These are phyloP conservation scores for Manis javanica DNA, from an alignment of 2,797 vertebrate genomes.

Conservation along the genomic window DNA sequence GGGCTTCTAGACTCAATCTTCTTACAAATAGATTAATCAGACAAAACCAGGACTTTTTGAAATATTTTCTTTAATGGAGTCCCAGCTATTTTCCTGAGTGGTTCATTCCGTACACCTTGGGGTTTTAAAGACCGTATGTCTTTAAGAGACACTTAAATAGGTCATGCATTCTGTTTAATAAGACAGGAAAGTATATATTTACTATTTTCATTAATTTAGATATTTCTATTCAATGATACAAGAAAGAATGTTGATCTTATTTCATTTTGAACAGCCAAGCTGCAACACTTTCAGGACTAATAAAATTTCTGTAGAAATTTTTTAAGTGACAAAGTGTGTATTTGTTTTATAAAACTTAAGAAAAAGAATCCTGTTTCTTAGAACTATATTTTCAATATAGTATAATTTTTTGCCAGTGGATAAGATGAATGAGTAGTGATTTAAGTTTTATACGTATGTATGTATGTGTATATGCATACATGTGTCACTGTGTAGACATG, in stretches of 20 bases:
- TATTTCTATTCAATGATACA: not conserved
- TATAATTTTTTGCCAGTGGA: not conserved
- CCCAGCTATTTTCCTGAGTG: not conserved
- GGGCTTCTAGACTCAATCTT: not conserved
- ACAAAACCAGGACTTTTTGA: not conserved
- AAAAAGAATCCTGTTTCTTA: not conserved
- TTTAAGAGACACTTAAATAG: not conserved
- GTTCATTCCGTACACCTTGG: not conserved
- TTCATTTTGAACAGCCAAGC: not conserved
- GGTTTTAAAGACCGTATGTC: not conserved
- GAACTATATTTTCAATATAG: not conserved
- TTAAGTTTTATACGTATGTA: not conserved
- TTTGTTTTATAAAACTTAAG: slow-evolving; percentile 20
- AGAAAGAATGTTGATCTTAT: not conserved
- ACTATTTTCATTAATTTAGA: not conserved
- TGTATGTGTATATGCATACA: not conserved
- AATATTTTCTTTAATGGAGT: not conserved
- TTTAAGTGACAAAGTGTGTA: slow-evolving; percentile 26
- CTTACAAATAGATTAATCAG: not conserved
- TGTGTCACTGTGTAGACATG: not conserved
- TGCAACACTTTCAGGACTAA: slow-evolving; percentile 6
- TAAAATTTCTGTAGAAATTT: not conserved
- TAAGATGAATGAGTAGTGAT: not conserved
- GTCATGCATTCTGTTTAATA: not conserved
- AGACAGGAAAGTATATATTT: not conserved